Conservation (phyloP, 2,888 invertebrate genomes). For the Electrophaes corylata region DNA sequence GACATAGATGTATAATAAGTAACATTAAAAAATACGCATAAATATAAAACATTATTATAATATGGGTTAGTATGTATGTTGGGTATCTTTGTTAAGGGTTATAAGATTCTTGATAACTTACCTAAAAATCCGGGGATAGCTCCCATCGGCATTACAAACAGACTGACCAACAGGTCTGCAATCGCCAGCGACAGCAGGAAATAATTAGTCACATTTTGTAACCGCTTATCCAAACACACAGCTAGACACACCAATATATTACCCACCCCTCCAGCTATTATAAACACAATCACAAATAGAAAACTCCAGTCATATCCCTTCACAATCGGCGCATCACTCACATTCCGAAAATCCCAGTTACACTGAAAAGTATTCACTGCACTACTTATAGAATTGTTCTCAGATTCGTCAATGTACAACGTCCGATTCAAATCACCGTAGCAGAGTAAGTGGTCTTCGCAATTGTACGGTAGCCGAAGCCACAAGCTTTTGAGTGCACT, state of each 20-base stretch:
- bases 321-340: conserved; percentile 47
- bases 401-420: conserved; percentile 52
- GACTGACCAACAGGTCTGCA: conserved; percentile 95
- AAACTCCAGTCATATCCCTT: conserved; percentile 91
- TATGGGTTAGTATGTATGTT: not conserved
- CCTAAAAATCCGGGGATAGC: conserved; percentile 97
- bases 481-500: conserved; percentile 72
- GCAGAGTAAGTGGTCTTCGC: conserved; percentile 67
- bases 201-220: conserved; percentile 98
- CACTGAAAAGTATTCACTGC: conserved; percentile 67
- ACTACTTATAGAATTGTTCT: conserved; percentile 49
- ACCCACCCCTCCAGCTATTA: conserved; percentile 94
- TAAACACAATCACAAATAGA: conserved; percentile 92
- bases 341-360: conserved; percentile 64
- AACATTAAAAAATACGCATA: too few relatives aligned
- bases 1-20: too few relatives aligned
- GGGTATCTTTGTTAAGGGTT: too few relatives aligned
- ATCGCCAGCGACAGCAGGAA: conserved; percentile 96
- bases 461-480: conserved; percentile 68
- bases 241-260: conserved; percentile 97
- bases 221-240: conserved; percentile 93
- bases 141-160: conserved; percentile 98
- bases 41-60: not conserved
- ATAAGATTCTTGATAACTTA: conserved; percentile 75
- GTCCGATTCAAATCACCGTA: conserved; percentile 66